Evolutionary conservation across 1,140 invertebrate genomes (phyloP).

Genomic region (Plodia interpunctella): DNA sequence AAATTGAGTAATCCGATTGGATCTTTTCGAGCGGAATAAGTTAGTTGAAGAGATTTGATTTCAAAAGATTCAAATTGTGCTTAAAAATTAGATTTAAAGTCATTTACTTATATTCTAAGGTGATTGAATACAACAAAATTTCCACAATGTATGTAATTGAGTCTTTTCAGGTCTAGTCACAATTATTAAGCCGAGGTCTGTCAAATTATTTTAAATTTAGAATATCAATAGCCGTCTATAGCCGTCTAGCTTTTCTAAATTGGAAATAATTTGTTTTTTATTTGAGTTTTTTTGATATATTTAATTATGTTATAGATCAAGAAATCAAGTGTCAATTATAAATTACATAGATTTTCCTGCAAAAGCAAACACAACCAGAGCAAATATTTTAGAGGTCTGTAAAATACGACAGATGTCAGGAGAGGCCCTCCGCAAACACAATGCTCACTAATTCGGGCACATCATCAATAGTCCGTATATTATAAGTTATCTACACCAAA

Average conservation of each 20-base stretch:
- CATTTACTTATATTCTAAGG: no score
- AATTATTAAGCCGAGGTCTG: no score
- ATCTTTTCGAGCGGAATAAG: not conserved
- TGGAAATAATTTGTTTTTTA: no score
- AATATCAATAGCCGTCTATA: no score
- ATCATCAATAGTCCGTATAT: conserved; percentile 51
- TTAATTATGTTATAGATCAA: no score
- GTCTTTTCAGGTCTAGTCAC: no score
- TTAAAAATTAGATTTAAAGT: not conserved
- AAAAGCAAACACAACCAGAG: conserved; percentile 23
- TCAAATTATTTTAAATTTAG: no score
- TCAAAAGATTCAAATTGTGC: no score
- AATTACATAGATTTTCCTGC: not conserved
- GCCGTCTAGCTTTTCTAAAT: no score
- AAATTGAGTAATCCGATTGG: not conserved
- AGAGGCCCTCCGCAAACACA: conserved; percentile 45
- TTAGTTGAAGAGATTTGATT: not conserved
- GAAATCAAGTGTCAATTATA: not conserved
- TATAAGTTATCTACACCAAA: conserved; percentile 37
- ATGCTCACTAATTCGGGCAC: conserved; percentile 55
- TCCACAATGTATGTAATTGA: no score
- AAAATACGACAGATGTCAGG: conserved; percentile 61
- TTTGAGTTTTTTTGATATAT: not conserved
- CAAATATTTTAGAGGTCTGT: conserved; percentile 21
- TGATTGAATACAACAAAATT: no score